Evolutionary conservation across 2,888 invertebrate species (phyloP), one percentile per base, ranked within the genome.

Genomic region (Aelia acuminata): DNA sequence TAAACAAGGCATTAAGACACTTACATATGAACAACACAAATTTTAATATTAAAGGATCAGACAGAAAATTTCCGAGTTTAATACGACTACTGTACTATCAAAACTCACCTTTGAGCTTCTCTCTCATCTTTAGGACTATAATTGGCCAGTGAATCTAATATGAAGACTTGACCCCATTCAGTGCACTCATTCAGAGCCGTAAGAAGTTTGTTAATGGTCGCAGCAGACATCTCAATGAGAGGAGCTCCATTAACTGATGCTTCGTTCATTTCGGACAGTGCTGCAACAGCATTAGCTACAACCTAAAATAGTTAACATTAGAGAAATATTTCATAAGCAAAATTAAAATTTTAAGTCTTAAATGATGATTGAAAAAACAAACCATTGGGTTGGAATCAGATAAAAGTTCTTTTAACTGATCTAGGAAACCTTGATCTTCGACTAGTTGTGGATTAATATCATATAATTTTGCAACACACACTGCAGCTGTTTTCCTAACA

Each of bases 321-420:
- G 1, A 48, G 10, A 3, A 80, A 8, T 80, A 26, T 15, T 48
- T 48, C 43, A 26, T 13, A 49, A 43, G 20, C 20, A 13, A 84
- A n/a, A 49, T 11, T 26, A 7, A 48, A 18, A 31, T 48, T 22
- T 2, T 26, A 7, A 39, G 20, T 18, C 10, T n/a, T 53, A n/a
- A 5, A 80, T 39, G 2, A 80, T 22, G n/a, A 50, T 47, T 26
- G 39, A 70, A 87, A 88, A 80, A 87, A 84, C 90, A 90, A 92
- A 95, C 99, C 99, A 99, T 99, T 0, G 99, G 99, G 93, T 99
- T 99, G 0, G 99, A 99, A 93, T 99, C 99, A 85, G 99, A 99
- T 63, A 99, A 93, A 87, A 99, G 93, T 93, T 99, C 99, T 92
- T 98, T 98, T 47, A 99, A 93, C 91, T 99, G 97, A 92, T 99